Base-by-base conservation (phyloP, 2,113 vertebrate genomes). In the Girardinichthys multiradiatus region DNA sequence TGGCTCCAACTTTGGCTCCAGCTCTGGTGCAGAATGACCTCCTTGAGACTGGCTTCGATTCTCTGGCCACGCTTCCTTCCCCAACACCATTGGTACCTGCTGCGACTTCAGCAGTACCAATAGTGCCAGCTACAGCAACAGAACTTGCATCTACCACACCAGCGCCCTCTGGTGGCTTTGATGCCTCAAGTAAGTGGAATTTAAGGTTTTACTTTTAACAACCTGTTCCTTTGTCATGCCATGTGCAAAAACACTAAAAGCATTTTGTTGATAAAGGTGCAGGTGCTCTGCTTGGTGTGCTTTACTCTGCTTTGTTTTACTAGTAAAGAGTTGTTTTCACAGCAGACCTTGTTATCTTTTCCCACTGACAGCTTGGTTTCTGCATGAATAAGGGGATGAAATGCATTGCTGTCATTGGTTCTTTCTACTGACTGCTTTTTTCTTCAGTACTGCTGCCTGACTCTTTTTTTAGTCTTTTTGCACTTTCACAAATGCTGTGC, bases 161-260 rank as follows among this genome's bases (percentile, higher is more conserved):
- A 29, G 90, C 89, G 39, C 94, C 95, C 77, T 92, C 96, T 27
- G 92, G 95, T 89, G 93, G 95, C 89, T 97, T 98, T 81, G 96
- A 98, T 90, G 87, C 97, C 19, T 97, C 97, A 94, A 97, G 98
- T 99, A 87, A 94, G 94, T 68, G 12, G 28, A 21, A 64, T 4
- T 45, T 39, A 0, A 24, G 45, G 35, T 27, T 51, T 72, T 1
- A 17, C 76, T 75, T 37, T 6, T 35, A 11, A 26, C 42, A 1
- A 39, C 24, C 6, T 27, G 28, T 28, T 15, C 58, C 9, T 24
- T 19, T 73, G 17, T 66, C 39, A 27, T 48, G 68, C 66, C 6
- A 28, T 63, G 19, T 66, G 45, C 42, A 14, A 69, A 27, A 48
- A 9, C n/a, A 29, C 13, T 19, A 3, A 63, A 17, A 24, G 39